These are phyloP conservation scores for Drosophila baimaii DNA, from an alignment of 1,140 invertebrate species.

Conservation along the genomic window DNA sequence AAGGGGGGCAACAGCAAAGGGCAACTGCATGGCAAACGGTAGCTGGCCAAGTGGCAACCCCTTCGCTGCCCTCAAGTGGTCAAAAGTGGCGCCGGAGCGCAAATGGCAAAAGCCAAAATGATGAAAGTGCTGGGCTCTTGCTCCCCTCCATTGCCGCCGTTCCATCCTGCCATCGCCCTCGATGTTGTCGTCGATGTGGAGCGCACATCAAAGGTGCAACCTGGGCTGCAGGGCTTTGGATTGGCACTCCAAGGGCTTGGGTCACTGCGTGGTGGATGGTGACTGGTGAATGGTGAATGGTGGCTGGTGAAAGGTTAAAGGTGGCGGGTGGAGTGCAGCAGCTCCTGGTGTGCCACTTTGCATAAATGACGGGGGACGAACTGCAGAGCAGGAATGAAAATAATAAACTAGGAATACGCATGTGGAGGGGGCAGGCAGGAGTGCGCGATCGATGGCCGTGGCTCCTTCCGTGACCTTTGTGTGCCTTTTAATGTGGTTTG, in stretches of 20 bases:
- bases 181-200: conserved; percentile 60
- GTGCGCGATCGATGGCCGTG: conserved; percentile 59
- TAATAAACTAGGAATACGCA: conserved; percentile 80
- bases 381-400: conserved; percentile 45
- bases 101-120: conserved; percentile 81
- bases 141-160: conserved; percentile 16
- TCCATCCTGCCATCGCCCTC: conserved; percentile 6
- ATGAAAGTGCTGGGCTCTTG: conserved; percentile 66
- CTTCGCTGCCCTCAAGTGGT: conserved; percentile 66
- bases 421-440: conserved; percentile 26
- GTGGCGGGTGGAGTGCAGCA: neutral
- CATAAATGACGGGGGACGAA: conserved; percentile 66
- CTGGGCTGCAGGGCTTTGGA: conserved; percentile 57
- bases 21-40: conserved; percentile 20
- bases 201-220: conserved; percentile 76
- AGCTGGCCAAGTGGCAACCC: conserved; percentile 74
- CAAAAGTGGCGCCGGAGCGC: conserved; percentile 70
- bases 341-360: conserved; percentile 72
- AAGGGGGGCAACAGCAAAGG: neutral
- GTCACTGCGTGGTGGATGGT: conserved; percentile 11
- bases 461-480: conserved; percentile 71
- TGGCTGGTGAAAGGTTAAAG: neutral
- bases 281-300: neutral
- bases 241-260: conserved; percentile 38
- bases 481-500: conserved; percentile 79